A percentile compares a stretch with the other conserved stretches of the same genome.
Conservation (phyloP, 2,888 invertebrate genomes). For the Drosophila austrosaltans region DNA sequence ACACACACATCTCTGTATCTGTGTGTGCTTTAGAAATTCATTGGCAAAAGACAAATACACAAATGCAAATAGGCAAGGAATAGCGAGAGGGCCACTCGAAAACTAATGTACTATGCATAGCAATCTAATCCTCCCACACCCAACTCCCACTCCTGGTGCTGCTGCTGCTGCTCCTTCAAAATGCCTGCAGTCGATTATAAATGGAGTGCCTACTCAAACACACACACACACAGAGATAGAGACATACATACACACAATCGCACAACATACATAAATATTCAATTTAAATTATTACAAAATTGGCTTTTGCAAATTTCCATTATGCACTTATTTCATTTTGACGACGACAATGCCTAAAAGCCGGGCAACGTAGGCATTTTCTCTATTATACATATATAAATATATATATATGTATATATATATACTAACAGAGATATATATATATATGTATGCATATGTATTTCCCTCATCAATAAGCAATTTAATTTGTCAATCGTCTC, state of each 20-base stretch:
- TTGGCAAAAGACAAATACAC: conserved; percentile 64
- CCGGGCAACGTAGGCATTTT: conserved; percentile 52
- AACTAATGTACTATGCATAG: conserved; percentile 70
- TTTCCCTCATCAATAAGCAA: conserved; percentile 75
- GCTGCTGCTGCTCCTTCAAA: conserved; percentile 26
- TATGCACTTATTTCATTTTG: conserved; percentile 74
- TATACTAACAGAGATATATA: background rate
- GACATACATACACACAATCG: conserved; percentile 12
- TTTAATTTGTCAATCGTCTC: conserved; percentile 76
- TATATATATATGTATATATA: conserved; percentile 19
- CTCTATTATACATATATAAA: conserved; percentile 18
- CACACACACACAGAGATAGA: conserved; percentile 3
- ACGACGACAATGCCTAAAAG: conserved; percentile 47
- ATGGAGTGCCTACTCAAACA: conserved; percentile 40
- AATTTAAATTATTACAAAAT: conserved; percentile 78
- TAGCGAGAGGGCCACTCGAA: conserved; percentile 52
- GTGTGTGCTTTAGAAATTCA: conserved; percentile 34
- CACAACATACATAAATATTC: conserved; percentile 70
- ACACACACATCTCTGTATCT: conserved; percentile 7
- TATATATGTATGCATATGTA: conserved; percentile 19
- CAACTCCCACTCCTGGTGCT: conserved; percentile 14
- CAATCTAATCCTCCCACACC: conserved; percentile 23
- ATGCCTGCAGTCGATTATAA: conserved; percentile 56
- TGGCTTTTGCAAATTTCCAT: conserved; percentile 78
- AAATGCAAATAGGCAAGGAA: conserved; percentile 68